Evolutionary conservation across 2,888 invertebrate species (phyloP).

Genomic region (Leptinotarsa haldemani): DNA sequence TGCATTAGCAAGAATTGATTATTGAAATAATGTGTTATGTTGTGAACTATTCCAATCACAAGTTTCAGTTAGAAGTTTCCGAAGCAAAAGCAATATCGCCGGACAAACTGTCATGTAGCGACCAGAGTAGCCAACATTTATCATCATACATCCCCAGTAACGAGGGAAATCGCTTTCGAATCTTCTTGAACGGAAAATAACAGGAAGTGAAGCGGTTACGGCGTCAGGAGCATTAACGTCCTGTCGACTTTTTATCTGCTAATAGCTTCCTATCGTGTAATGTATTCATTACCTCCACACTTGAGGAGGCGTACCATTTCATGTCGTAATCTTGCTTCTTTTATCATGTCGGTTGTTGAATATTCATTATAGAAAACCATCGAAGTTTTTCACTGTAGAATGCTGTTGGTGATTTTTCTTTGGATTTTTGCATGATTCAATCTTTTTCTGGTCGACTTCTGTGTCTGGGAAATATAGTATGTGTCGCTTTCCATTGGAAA

Average conservation of each 20-base stretch:
- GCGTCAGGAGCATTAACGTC: not conserved
- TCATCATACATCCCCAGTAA: not conserved
- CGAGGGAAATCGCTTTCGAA: not conserved
- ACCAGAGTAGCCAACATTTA: not conserved
- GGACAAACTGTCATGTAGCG: not conserved
- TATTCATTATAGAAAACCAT: slow-evolving; percentile 6
- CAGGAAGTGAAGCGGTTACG: not conserved
- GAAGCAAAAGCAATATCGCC: not conserved
- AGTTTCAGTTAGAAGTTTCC: too few relatives aligned
- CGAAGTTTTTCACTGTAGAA: too few relatives aligned
- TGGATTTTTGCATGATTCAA: too few relatives aligned
- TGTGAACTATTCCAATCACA: too few relatives aligned
- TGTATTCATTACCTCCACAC: slow-evolving; percentile 19
- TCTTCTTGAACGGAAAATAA: slow-evolving; percentile 8
- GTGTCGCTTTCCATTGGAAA: too few relatives aligned
- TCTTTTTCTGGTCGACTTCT: too few relatives aligned
- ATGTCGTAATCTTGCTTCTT: slow-evolving; percentile 17
- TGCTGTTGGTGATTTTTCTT: too few relatives aligned
- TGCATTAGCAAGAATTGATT: too few relatives aligned
- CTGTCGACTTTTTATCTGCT: slow-evolving; percentile 22
- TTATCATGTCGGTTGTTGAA: slow-evolving; percentile 13
- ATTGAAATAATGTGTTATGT: too few relatives aligned
- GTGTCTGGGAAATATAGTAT: too few relatives aligned
- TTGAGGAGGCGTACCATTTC: slow-evolving; percentile 13
- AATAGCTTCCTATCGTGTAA: slow-evolving; percentile 16